Evolutionary conservation across 2,797 vertebrate genomes (phyloP).

Genomic region (Sylvilagus floridanus): DNA sequence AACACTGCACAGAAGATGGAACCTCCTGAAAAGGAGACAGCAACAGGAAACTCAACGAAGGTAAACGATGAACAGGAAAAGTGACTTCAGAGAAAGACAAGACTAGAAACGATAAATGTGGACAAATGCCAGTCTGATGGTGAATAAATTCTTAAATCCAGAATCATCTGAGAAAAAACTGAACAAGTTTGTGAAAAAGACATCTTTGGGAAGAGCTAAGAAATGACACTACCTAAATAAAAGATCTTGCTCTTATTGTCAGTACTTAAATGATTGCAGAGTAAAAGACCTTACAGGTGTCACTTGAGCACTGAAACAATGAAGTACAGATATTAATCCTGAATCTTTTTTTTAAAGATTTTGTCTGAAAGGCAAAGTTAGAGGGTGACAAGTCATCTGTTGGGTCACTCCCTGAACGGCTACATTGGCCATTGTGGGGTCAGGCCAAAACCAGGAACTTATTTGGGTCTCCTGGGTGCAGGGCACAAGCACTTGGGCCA

Average conservation of each 20-base stretch:
- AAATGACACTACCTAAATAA: neutral
- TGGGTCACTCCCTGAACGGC: too few relatives aligned
- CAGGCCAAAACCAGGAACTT: too few relatives aligned
- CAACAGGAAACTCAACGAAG: slow-evolving; percentile 17
- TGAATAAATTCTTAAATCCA: neutral
- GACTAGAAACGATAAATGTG: neutral
- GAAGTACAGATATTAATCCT: too few relatives aligned
- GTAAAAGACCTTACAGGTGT: neutral
- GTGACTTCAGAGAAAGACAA: neutral
- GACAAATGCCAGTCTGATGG: neutral
- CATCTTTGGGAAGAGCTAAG: neutral
- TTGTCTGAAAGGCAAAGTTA: too few relatives aligned
- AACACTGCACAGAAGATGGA: neutral
- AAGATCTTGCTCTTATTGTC: neutral
- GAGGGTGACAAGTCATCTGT: too few relatives aligned
- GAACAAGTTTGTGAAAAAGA: neutral
- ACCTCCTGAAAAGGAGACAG: slow-evolving; percentile 7
- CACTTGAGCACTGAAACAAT: neutral
- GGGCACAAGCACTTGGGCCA: too few relatives aligned
- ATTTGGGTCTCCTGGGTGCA: too few relatives aligned
- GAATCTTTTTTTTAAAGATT: too few relatives aligned
- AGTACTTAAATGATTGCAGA: neutral
- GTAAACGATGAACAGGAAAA: slow-evolving; percentile 50
- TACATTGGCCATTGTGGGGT: too few relatives aligned
- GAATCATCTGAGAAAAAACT: neutral